Conservation (phyloP, 2,888 invertebrate genomes). For the Stenotaenia linearis region DNA sequence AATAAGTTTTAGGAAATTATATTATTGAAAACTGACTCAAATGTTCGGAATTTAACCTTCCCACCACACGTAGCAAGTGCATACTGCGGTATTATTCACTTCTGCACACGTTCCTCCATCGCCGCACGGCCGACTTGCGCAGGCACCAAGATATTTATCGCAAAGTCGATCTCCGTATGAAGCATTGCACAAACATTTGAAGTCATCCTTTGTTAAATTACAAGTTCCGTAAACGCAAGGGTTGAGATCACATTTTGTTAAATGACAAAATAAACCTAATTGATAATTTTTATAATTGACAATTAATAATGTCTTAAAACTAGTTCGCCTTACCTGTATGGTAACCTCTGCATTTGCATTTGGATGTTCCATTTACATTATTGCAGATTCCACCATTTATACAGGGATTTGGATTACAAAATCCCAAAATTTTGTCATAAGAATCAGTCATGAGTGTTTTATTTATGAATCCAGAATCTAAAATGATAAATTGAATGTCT, state of each 20-base stretch:
- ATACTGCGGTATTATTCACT: conserved; percentile 57
- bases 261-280: conserved; percentile 67
- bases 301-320: not conserved
- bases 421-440: conserved; percentile 46
- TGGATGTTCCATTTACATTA: conserved; percentile 32
- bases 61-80: conserved; percentile 70
- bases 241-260: conserved; percentile 67
- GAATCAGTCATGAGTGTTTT: conserved; percentile 49
- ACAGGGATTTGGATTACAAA: conserved; percentile 69
- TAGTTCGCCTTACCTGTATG: conserved; percentile 59
- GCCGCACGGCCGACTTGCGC: conserved; percentile 67
- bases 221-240: conserved; percentile 65
- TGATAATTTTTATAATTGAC: not conserved
- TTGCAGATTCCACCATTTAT: conserved; percentile 62
- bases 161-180: conserved; percentile 62
- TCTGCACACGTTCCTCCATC: conserved; percentile 67
- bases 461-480: conserved; percentile 50
- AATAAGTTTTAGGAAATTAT: no score
- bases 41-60: conserved; percentile 51
- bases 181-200: conserved; percentile 60
- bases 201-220: conserved; percentile 46
- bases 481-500: conserved; percentile 13
- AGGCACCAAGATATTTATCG: conserved; percentile 62
- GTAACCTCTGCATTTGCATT: conserved; percentile 65
- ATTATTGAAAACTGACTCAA: not conserved